Conservation (phyloP, 2,888 invertebrate species). For the Cecidostiba fungosa region DNA sequence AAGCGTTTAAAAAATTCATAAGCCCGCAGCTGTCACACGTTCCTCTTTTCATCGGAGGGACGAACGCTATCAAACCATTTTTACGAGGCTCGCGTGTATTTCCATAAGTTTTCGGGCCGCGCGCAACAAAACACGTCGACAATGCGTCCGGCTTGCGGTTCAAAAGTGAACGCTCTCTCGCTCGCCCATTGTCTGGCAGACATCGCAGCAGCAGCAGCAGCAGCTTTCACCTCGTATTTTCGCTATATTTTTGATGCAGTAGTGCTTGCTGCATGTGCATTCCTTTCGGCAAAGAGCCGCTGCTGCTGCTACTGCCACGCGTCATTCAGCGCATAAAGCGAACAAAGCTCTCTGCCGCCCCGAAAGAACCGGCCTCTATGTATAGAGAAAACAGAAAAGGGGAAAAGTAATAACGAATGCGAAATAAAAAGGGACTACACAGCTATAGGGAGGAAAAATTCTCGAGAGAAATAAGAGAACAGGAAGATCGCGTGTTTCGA, state of each 20-base stretch:
- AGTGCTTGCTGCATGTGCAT: conserved; percentile 16
- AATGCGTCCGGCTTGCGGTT: conserved; percentile 41
- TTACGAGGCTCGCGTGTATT: conserved; percentile 32
- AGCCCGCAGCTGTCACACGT: conserved; percentile 6
- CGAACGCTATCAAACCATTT: conserved; percentile 46
- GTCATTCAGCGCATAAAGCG: conserved; percentile 41
- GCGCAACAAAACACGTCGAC: conserved; percentile 46
- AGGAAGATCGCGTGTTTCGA: background rate
- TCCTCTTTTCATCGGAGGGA: conserved; percentile 1
- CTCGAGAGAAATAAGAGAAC: background rate
- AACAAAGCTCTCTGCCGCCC: conserved; percentile 42
- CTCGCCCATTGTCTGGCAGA: conserved; percentile 49
- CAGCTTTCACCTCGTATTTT: conserved; percentile 64
- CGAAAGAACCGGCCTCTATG: conserved; percentile 19
- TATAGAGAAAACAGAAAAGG: conserved; percentile 1
- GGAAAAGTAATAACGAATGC: conserved; percentile 53
- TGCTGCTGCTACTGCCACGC: conserved; percentile 26
- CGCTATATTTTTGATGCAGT: conserved; percentile 63
- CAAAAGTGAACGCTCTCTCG: conserved; percentile 48
- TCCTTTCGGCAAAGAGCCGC: conserved; percentile 55
- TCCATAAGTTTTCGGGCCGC: conserved; percentile 39
- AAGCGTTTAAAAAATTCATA: conserved; percentile 17
- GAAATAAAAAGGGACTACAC: background rate
- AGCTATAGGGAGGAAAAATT: conserved; percentile 33
- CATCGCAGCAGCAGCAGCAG: conserved; percentile 17